phyloP scores from a whole-genome alignment of 2,797 vertebrate genomes.

The Graptemys geographica region DNA sequence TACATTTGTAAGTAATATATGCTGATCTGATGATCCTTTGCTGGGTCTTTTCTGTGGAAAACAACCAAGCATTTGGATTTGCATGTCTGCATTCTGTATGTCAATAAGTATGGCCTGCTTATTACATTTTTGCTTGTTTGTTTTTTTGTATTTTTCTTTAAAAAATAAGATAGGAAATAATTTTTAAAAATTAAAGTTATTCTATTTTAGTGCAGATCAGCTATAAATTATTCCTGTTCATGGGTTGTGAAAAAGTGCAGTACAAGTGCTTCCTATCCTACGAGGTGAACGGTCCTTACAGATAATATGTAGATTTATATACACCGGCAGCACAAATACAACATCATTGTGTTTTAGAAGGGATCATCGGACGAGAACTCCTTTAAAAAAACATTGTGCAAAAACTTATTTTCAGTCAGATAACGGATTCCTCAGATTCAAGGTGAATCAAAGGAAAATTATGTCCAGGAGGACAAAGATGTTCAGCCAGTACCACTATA shows the following conservation, averaged over 20 bases:
- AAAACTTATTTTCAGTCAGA: background rate
- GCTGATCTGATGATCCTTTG: background rate
- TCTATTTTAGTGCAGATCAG: conserved; percentile 63
- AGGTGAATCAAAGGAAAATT: conserved; percentile 78
- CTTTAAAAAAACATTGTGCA: conserved; percentile 44
- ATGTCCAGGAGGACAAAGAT: conserved; percentile 66
- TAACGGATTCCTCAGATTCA: conserved; percentile 58
- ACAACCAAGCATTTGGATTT: background rate
- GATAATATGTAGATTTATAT: conserved; percentile 47
- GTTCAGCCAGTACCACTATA: conserved; percentile 11
- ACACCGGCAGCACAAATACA: conserved; percentile 67
- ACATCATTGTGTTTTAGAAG: conserved; percentile 19
- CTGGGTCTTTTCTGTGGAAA: background rate
- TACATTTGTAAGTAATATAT: conserved; percentile 5
- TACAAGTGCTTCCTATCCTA: background rate
- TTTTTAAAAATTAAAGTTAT: background rate
- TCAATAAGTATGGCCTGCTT: background rate
- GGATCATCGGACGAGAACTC: conserved; percentile 17
- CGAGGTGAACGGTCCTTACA: conserved; percentile 57
- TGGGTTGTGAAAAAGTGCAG: conserved; percentile 59
- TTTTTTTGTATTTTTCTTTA: background rate
- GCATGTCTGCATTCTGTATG: background rate
- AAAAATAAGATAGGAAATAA: background rate
- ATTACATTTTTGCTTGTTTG: background rate
- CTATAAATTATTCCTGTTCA: conserved; percentile 70